phyloP scores from a whole-genome alignment of 2,113 vertebrate genomes.

The Myanophis thanlyinensis region DNA sequence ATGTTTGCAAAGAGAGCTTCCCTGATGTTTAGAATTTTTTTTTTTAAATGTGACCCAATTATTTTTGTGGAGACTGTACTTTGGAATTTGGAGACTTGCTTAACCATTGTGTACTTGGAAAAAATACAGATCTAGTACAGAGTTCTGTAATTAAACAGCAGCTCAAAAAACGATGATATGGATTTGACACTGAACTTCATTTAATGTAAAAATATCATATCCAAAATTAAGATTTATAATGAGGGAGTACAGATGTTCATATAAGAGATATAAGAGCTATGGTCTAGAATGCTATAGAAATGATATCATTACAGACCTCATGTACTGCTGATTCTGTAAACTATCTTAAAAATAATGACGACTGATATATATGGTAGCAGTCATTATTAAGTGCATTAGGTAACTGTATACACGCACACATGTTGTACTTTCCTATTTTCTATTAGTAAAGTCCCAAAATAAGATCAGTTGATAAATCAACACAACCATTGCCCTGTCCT shows the following conservation, averaged over 20 bases:
- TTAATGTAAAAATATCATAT: background rate
- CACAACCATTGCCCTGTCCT: background rate
- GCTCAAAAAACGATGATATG: background rate
- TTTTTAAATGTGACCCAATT: background rate
- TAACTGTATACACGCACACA: background rate
- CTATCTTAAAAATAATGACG: background rate
- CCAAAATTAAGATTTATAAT: background rate
- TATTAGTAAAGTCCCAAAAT: background rate
- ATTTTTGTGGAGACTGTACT: background rate
- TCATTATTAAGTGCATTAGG: background rate
- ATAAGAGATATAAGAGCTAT: background rate
- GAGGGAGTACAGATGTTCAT: background rate
- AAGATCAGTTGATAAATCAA: background rate
- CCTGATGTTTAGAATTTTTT: background rate
- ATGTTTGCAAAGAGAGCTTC: background rate
- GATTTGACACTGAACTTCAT: background rate
- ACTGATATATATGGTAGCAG: background rate
- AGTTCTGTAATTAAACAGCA: background rate
- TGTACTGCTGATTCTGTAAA: background rate
- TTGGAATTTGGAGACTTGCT: background rate
- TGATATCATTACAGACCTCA: background rate
- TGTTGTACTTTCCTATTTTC: background rate
- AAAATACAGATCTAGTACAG: background rate
- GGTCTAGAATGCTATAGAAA: background rate
- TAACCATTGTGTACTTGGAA: background rate